Evolutionary conservation across 2,113 vertebrate species (phyloP).

Genomic region (Aphyosemion australe): DNA sequence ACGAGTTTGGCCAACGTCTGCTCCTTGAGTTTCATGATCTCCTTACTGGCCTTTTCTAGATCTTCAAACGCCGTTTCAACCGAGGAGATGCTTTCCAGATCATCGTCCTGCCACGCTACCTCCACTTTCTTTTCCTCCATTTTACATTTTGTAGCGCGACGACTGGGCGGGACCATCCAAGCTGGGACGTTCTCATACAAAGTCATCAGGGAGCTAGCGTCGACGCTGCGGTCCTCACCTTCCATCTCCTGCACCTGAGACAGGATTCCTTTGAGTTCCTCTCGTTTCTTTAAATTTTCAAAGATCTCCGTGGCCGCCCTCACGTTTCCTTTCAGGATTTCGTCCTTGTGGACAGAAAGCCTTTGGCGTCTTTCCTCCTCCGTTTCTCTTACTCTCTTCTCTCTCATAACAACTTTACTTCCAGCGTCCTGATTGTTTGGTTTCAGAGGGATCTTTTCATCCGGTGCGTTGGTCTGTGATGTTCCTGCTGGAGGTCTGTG

Average conservation of each 20-base stretch:
- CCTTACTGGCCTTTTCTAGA: constrained; percentile 88
- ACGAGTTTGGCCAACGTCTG: constrained; percentile 89
- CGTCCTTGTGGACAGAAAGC: constrained; percentile 89
- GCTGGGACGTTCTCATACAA: constrained; percentile 86
- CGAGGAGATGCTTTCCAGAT: constrained; percentile 80
- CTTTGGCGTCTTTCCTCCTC: constrained; percentile 86
- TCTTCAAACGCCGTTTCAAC: constrained; percentile 89
- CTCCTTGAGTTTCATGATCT: constrained; percentile 90
- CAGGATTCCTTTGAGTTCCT: constrained; percentile 88
- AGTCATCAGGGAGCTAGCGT: constrained; percentile 78
- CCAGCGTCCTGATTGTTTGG: constrained; percentile 22
- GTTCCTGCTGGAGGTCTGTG: constrained; percentile 4
- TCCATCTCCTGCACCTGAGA: constrained; percentile 87
- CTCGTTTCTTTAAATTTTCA: constrained; percentile 85
- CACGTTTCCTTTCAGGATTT: constrained; percentile 89
- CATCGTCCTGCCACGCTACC: constrained; percentile 71
- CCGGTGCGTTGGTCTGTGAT: neutral
- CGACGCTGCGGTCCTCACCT: constrained; percentile 78
- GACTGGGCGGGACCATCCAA: constrained; percentile 72
- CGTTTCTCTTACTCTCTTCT: constrained; percentile 85
- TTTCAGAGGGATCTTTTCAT: neutral
- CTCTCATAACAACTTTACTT: constrained; percentile 80
- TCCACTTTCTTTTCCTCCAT: constrained; percentile 59
- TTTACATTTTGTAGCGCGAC: constrained; percentile 47
- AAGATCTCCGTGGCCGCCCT: constrained; percentile 85